Evolutionary conservation across 2,113 vertebrate species (phyloP).

Genomic region (Rousettus leschenaultii): DNA sequence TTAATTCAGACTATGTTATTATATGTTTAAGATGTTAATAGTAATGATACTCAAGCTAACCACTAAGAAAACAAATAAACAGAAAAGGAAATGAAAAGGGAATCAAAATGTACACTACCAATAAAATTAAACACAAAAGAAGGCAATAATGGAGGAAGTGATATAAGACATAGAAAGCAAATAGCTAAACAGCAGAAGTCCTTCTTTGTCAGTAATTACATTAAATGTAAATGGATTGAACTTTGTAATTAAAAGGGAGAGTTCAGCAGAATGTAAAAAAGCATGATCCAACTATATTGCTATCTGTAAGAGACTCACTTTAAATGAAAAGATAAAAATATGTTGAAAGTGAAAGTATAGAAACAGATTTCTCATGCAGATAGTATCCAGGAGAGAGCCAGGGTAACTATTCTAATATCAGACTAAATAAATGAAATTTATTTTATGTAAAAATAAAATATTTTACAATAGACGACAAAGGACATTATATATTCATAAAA

Average conservation of each 20-base stretch:
- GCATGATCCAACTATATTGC: background rate
- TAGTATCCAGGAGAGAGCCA: background rate
- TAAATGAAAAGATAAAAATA: background rate
- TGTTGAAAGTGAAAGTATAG: background rate
- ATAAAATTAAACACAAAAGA: background rate
- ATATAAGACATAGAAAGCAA: background rate
- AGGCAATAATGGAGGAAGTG: background rate
- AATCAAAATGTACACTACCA: background rate
- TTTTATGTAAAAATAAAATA: background rate
- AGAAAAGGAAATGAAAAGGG: background rate
- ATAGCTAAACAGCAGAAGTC: background rate
- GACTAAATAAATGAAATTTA: background rate
- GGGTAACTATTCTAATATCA: background rate
- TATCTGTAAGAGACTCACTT: background rate
- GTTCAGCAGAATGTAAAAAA: slow-evolving; percentile 19
- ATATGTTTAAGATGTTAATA: slow-evolving; percentile 19
- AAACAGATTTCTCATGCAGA: background rate
- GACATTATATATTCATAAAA: slow-evolving; percentile 34
- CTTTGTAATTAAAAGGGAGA: background rate
- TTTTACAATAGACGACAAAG: background rate
- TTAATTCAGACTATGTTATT: slow-evolving; percentile 29
- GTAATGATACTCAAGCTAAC: background rate
- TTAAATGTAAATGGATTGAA: slow-evolving; percentile 15
- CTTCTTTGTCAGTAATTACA: background rate
- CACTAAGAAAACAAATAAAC: slow-evolving; percentile 12